Base-by-base conservation (phyloP, 2,113 vertebrate genomes). In the Micromys minutus region DNA sequence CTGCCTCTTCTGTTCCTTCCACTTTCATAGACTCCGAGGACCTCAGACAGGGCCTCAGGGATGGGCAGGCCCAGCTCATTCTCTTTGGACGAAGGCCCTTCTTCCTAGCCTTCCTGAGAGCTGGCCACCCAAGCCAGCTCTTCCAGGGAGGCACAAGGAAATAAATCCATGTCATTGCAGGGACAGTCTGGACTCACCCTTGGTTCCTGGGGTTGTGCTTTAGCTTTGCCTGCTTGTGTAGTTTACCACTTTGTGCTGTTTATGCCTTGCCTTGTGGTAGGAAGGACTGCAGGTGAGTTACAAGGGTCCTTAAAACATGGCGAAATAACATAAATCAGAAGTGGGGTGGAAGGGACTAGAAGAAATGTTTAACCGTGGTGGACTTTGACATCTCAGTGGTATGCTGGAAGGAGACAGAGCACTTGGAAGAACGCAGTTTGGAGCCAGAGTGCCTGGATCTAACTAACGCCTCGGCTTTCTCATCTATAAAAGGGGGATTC, bases 291-390 rank as follows among this genome's bases (percentile, higher is more conserved):
- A 85, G 75, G 93, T 96, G 86, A 91, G 93, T 96, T 94, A 96
- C 13, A 83, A 65, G 87, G 17, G 42, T 86, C 74, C 95, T 94
- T 94, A 96, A 92, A 93, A 88, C 84, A 85, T 59, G 87, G 55
- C 93, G 90, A 95, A 90, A 80, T 87, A 81, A 74, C 77, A 81
- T 94, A 91, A 95, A 94, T 95, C 91, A 79, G 74, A 89, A 90
- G 71, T 36, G 57, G 92, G 63, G 69, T 89, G 63, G 65, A 50
- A 88, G 91, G 83, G 74, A 86, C 86, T 42, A 72, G 77, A 94
- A 1, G 29, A 69, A 77, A 90, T 67, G 67, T 79, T 95, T 75
- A 87, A 61, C 74, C n/a, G 36, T 15, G 0, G 22, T 59, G 57
- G 52, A 84, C 79, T 76, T 76, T 34, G 50, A 74, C 72, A 55